Conservation (phyloP, 1,140 invertebrate species). For the Drosophila pseudoobscura region DNA sequence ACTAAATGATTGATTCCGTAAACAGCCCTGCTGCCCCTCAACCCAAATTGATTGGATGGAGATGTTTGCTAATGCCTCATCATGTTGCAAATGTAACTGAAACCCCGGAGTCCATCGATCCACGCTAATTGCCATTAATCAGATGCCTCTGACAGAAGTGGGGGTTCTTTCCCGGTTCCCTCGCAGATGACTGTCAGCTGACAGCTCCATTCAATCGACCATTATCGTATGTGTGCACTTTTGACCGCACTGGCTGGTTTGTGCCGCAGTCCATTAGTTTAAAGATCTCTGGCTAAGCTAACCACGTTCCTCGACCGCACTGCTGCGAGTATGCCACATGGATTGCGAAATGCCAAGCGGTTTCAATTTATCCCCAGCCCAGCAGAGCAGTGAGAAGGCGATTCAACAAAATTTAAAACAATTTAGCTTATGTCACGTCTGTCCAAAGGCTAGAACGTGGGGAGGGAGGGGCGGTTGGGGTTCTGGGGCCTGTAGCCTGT, state of each 20-base stretch:
- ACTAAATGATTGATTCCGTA: too few relatives aligned
- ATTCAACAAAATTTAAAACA: slow-evolving; percentile 77
- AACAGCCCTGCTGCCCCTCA: not conserved
- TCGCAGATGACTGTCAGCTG: slow-evolving; percentile 36
- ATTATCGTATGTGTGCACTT: slow-evolving; percentile 68
- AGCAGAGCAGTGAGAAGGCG: slow-evolving; percentile 36
- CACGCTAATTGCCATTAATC: slow-evolving; percentile 75
- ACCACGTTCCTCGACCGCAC: not conserved
- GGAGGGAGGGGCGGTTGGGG: not conserved
- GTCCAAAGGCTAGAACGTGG: not conserved
- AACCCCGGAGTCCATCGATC: slow-evolving; percentile 34
- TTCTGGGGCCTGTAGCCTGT: not conserved
- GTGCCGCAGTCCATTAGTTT: slow-evolving; percentile 4
- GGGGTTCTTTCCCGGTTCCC: not conserved
- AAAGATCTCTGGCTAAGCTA: slow-evolving; percentile 39
- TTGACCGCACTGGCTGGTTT: slow-evolving; percentile 36
- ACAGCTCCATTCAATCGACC: slow-evolving; percentile 62
- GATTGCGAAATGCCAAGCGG: slow-evolving; percentile 25
- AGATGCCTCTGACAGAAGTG: slow-evolving; percentile 38
- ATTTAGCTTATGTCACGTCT: slow-evolving; percentile 78
- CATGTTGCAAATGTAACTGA: slow-evolving; percentile 21
- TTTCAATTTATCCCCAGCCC: slow-evolving; percentile 49
- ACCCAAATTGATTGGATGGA: slow-evolving; percentile 11
- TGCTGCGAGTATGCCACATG: slow-evolving; percentile 27
- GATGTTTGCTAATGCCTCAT: slow-evolving; percentile 13